Conservation (phyloP, 2,113 vertebrate species). For the Crotalus helleri region DNA sequence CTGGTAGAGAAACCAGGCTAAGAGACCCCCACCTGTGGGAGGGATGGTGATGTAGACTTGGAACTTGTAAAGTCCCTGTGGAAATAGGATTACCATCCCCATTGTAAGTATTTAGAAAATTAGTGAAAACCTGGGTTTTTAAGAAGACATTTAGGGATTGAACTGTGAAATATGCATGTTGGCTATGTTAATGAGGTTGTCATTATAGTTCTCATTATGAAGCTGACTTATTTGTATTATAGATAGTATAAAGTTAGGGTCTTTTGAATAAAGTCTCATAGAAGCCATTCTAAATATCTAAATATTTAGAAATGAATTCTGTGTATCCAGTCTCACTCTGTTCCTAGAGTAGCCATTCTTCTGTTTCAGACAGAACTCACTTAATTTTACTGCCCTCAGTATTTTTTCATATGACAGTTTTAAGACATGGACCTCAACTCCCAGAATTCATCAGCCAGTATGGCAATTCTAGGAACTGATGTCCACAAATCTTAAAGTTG, state of each 20-base stretch:
- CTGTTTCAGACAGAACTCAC: background rate
- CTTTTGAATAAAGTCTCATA: background rate
- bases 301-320: background rate
- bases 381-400: background rate
- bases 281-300: background rate
- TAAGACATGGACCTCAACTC: background rate
- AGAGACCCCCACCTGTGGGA: background rate
- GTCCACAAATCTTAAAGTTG: background rate
- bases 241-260: background rate
- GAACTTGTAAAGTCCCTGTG: background rate
- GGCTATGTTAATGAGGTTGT: background rate
- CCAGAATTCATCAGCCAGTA: background rate
- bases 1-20: background rate
- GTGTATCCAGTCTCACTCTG: background rate
- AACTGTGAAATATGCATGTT: background rate
- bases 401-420: background rate
- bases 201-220: background rate
- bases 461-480: background rate
- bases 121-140: background rate
- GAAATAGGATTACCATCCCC: background rate
- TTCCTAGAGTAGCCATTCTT: background rate
- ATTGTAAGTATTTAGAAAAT: background rate
- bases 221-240: background rate
- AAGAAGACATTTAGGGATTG: background rate
- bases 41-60: background rate